Percentiles rank a stretch among this genome's conserved stretches.
These are phyloP conservation scores for Vidua macroura DNA, from an alignment of 2,113 vertebrate species.

Conservation along the genomic window DNA sequence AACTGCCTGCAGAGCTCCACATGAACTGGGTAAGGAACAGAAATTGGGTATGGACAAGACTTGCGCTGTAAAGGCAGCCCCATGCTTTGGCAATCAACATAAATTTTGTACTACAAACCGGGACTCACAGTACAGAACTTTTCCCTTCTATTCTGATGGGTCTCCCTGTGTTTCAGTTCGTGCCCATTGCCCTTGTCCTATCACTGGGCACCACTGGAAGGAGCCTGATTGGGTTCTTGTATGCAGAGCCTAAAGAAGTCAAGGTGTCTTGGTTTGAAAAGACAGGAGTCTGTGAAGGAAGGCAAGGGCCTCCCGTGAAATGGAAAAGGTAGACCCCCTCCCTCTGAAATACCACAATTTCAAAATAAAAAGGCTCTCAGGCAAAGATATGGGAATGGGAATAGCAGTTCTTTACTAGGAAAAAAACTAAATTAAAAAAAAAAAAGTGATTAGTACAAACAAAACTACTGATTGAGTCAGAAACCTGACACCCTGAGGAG, in stretches of 20 bases:
- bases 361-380: no score
- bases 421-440: no score
- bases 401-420: no score
- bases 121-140: neutral
- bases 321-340: no score
- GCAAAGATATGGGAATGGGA: no score
- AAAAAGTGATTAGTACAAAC: no score
- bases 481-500: no score
- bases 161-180: rapidly evolving
- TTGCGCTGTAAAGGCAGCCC: neutral
- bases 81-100: neutral
- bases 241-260: neutral
- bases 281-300: no score
- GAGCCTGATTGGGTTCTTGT: neutral
- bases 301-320: no score
- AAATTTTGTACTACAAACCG: neutral
- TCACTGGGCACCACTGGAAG: neutral
- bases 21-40: rapidly evolving
- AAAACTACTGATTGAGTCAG: no score
- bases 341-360: no score
- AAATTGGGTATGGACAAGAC: neutral
- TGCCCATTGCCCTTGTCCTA: neutral
- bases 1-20: neutral
- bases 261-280: neutral
- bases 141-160: neutral